Evolutionary conservation across 2,888 invertebrate genomes (phyloP), one percentile per base, ranked within the genome.

Genomic region (Lepidocyrtoides sp.): DNA sequence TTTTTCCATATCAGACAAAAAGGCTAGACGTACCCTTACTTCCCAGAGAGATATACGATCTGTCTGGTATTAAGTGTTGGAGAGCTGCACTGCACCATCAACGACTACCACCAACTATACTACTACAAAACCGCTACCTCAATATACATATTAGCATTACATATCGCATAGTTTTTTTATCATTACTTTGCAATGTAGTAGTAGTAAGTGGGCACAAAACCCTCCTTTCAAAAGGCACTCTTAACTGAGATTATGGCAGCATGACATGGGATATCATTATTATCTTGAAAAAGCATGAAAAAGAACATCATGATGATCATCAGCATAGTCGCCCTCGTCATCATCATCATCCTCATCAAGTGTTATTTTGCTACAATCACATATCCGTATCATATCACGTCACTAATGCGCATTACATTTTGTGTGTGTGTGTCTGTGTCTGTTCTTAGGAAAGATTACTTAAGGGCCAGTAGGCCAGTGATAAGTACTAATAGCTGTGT

Each of bases 391-490:
- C 66, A 85, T 84, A 79, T 81, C 81, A 60, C 60, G 75, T 85
- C 85, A 48, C 44, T 51, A 85, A 85, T 85, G 51, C 57, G 20
- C 54, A 48, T 54, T 51, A 72, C 72, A 85, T 77, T 77, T 63
- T 57, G 20, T 20, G 57, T 17, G 57, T 20, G 8, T 63, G 32
- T 69, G 66, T 44, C 10, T 72, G 51, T 51, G 17, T 29, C 4
- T 54, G 51, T 32, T n/a, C 77, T 77, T n/a, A 23, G 54, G 48
- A 75, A 44, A 75, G 75, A 75, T 51, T 77, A 77, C 29, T 77
- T 54, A 77, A 77, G 77, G 83, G 83, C 88, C 75, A 83, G 72
- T 72, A 89, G 89, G 75, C 32, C 88, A 88, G 88, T n/a, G 79
- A 88, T 88, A 88, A 88, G 81, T 88, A 81, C 72, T 89, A 82